A percentile compares a stretch with the other conserved stretches of the same genome.
phyloP scores from a whole-genome alignment of 2,113 vertebrate species.

The Lepidothrix coronata region DNA sequence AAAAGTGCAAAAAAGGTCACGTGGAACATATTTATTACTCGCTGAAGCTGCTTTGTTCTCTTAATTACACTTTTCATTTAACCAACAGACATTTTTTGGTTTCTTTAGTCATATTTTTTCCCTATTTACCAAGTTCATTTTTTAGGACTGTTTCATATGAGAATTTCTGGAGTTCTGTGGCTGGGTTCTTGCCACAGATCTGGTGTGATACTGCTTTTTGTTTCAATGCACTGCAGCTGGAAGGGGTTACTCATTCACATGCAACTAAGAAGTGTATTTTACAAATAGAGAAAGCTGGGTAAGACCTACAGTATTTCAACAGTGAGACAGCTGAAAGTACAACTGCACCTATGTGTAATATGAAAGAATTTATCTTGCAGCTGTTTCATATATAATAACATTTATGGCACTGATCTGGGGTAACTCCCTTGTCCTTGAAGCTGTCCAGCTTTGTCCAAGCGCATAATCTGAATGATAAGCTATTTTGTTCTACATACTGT shows the following conservation, averaged over 20 bases:
- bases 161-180: not conserved
- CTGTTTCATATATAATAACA: slow-evolving; percentile 41
- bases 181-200: not conserved
- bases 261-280: not conserved
- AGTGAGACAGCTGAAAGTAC: slow-evolving; percentile 23
- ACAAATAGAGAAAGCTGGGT: not conserved
- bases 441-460: slow-evolving; percentile 17
- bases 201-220: not conserved
- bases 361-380: slow-evolving; percentile 36
- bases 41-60: not conserved
- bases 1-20: not conserved
- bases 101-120: not conserved
- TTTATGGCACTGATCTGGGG: not conserved
- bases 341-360: slow-evolving; percentile 30
- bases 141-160: not conserved
- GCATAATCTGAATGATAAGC: slow-evolving; percentile 26
- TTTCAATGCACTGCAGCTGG: not conserved
- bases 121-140: not conserved
- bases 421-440: slow-evolving; percentile 34
- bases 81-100: not conserved
- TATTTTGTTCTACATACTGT: slow-evolving; percentile 18
- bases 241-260: not conserved
- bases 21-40: not conserved
- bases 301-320: not conserved
- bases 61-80: not conserved